Evolutionary conservation across 2,888 invertebrate genomes (phyloP).

Genomic region (Aphrophora alni): DNA sequence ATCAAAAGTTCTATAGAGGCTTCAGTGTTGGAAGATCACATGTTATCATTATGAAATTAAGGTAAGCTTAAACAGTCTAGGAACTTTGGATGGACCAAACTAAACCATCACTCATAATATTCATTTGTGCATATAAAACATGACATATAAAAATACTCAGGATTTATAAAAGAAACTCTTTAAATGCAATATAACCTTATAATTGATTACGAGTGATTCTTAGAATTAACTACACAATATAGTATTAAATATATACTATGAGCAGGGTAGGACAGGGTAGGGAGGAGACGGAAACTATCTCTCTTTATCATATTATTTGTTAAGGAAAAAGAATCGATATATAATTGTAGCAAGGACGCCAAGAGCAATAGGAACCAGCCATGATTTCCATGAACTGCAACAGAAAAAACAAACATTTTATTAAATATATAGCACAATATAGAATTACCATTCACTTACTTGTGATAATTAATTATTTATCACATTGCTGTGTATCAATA

Average conservation of each 20-base stretch:
- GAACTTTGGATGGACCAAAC: background rate
- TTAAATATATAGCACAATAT: background rate
- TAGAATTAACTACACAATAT: background rate
- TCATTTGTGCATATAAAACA: background rate
- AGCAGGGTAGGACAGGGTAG: background rate
- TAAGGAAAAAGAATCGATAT: conserved; percentile 58
- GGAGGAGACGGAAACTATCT: background rate
- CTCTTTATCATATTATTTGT: conserved; percentile 22
- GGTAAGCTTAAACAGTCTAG: background rate
- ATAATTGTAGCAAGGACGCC: conserved; percentile 59
- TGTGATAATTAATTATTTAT: too few relatives aligned
- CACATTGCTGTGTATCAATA: too few relatives aligned
- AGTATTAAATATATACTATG: background rate
- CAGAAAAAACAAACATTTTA: conserved; percentile 47
- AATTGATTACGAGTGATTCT: background rate
- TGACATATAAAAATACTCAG: background rate
- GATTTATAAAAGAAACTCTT: background rate
- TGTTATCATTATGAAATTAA: background rate
- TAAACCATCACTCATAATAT: background rate
- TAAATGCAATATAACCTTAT: background rate
- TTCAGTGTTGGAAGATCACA: background rate
- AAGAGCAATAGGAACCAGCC: conserved; percentile 60
- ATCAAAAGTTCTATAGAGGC: background rate
- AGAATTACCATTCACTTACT: too few relatives aligned
- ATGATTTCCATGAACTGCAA: conserved; percentile 61